Base-by-base conservation (phyloP, 2,797 vertebrate species). In the Agapornis canus region DNA sequence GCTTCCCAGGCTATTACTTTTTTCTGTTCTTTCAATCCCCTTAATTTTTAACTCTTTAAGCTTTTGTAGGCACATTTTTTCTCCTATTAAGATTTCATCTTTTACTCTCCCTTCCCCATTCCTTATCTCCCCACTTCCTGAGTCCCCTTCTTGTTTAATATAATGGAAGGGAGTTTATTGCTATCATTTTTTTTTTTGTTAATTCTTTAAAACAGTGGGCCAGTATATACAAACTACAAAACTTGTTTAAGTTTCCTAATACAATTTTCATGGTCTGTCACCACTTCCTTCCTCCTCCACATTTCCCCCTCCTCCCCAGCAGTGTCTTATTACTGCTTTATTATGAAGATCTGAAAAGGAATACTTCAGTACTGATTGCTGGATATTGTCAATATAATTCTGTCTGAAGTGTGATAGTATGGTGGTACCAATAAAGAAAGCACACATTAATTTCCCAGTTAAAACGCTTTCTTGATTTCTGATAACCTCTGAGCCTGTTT, bases 221-320 rank as follows among this genome's bases (percentile, higher is more conserved):
- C 21, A 40, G 2, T 6, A 31, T 57, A 48, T 11, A 17, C 3
- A 45, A 79, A 63, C 18, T 22, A 20, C 22, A 78, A 83, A 56
- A 56, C 1, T 6, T 22, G 3, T 31, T 70, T 11, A 57, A 87
- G 11, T 1, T 66, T 81, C 63, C 78, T 25, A 45, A 4, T 47
- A 8, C 1, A 47, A 4, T 42, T 51, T 8, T 27, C 11, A 42
- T 12, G 5, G 12, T 57, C 5, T 63, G 6, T 9, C n/a, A 32
- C 31, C 31, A 22, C 52, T 56, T 56, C 31, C 31, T 32, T 56
- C 31, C 31, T 56, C 20, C 31, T n/a, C 12, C 52, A 13, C 31
- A n/a, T 8, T n/a, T 56, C 52, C 20, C n/a, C 13, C 13, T 1
- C 2, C 5, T 7, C 19, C 6, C 3, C 27, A 31, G 3, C 9